These are phyloP conservation scores for Ophiodon elongatus DNA, from an alignment of 2,113 vertebrate genomes.

Conservation along the genomic window DNA sequence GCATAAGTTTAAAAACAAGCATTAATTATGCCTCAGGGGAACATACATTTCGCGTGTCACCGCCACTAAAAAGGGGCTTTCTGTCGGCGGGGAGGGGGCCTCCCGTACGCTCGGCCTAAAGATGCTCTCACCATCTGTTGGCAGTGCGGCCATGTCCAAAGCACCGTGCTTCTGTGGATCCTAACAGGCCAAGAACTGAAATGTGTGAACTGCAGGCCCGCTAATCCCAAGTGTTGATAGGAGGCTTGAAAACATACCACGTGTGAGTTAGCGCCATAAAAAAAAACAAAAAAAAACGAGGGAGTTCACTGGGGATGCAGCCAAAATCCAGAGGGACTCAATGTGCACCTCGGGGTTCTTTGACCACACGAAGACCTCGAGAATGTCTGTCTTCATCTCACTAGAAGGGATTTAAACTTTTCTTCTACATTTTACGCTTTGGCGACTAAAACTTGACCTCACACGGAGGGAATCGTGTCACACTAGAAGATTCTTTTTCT, in stretches of 20 bases:
- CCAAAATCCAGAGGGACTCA: slow-evolving; percentile 47
- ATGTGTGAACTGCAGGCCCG: slow-evolving; percentile 81
- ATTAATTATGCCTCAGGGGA: slow-evolving; percentile 61
- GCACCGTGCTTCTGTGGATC: slow-evolving; percentile 77
- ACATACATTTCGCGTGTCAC: slow-evolving; percentile 7
- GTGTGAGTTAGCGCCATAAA: slow-evolving; percentile 65
- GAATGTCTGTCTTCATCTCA: background rate
- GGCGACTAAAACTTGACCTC: background rate
- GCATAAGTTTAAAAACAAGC: slow-evolving; percentile 32
- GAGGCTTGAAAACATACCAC: slow-evolving; percentile 77
- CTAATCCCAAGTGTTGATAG: slow-evolving; percentile 78
- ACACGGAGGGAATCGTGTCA: slow-evolving; percentile 14
- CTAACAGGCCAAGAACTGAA: slow-evolving; percentile 76
- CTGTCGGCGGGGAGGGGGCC: slow-evolving; percentile 21
- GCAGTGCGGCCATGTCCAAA: slow-evolving; percentile 77
- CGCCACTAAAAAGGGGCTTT: slow-evolving; percentile 22
- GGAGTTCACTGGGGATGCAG: slow-evolving; percentile 50
- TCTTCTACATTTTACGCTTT: background rate
- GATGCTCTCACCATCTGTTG: slow-evolving; percentile 81
- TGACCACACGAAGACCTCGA: slow-evolving; percentile 5
- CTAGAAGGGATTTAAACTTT: background rate
- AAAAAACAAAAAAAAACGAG: too few species aligned
- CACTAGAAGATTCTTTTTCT: too few species aligned
- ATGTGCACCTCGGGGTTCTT: slow-evolving; percentile 17
- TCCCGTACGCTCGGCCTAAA: slow-evolving; percentile 66